A percentile compares a stretch with the other conserved stretches of the same genome.
These are phyloP conservation scores for Phoronis australis DNA, from an alignment of 2,888 invertebrate genomes.

Conservation along the genomic window DNA sequence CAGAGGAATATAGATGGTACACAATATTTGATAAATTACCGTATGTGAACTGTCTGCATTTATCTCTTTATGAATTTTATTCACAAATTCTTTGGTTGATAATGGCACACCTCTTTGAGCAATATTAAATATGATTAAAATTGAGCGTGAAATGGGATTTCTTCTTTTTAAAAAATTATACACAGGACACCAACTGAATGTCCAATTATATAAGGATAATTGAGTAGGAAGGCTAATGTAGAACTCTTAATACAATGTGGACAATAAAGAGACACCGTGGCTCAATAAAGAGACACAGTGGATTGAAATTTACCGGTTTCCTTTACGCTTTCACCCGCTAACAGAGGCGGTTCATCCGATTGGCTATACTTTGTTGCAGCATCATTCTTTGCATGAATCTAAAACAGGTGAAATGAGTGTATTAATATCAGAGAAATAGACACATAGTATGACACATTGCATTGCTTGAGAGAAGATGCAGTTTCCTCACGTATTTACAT, in stretches of 20 bases:
- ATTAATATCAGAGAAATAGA: conserved; percentile 2
- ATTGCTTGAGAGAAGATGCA: not conserved
- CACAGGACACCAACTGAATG: no score
- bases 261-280: not conserved
- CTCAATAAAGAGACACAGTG: not conserved
- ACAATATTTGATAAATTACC: no score
- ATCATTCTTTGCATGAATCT: conserved; percentile 26
- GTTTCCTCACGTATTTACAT: conserved; percentile 1
- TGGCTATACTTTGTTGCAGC: conserved; percentile 21
- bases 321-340: conserved; percentile 84
- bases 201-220: no score
- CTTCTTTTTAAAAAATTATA: no score
- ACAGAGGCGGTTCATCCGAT: conserved; percentile 69
- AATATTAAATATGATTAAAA: no score
- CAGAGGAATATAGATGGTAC: no score
- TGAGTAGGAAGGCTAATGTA: no score
- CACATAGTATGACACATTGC: not conserved
- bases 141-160: no score
- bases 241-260: not conserved
- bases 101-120: no score
- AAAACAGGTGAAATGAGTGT: not conserved
- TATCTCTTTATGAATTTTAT: no score
- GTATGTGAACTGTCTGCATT: no score
- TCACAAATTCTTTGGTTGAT: no score
- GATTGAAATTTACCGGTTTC: conserved; percentile 55